These are phyloP conservation scores for Erebia epiphron DNA, from an alignment of 2,888 invertebrate genomes.

Conservation along the genomic window DNA sequence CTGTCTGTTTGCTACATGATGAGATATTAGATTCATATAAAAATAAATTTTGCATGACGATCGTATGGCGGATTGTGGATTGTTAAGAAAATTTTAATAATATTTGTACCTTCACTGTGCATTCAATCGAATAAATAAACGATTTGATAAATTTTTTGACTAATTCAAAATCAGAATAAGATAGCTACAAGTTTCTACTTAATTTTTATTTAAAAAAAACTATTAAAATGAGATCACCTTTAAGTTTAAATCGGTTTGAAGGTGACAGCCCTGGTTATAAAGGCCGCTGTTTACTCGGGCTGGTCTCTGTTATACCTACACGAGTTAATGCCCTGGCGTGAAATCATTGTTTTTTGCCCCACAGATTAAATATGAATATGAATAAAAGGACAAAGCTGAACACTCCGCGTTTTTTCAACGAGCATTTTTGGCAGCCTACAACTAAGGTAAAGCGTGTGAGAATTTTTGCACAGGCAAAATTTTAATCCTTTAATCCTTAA, in stretches of 20 bases:
- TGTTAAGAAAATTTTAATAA: too few relatives aligned
- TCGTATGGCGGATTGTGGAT: too few relatives aligned
- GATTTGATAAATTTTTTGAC: too few relatives aligned
- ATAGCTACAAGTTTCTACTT: too few relatives aligned
- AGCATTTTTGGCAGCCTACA: constrained; percentile 21
- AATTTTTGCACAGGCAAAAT: constrained; percentile 26
- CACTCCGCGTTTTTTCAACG: constrained; percentile 33
- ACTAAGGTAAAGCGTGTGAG: constrained; percentile 4
- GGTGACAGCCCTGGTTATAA: constrained; percentile 46
- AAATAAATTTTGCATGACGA: too few relatives aligned
- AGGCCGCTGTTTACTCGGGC: constrained; percentile 76
- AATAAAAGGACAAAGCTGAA: constrained; percentile 61
- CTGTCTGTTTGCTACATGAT: too few relatives aligned
- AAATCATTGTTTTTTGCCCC: constrained; percentile 78
- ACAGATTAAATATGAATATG: constrained; percentile 81
- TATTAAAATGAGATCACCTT: too few relatives aligned
- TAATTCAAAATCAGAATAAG: too few relatives aligned
- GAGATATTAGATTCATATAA: too few relatives aligned
- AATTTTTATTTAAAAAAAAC: too few relatives aligned
- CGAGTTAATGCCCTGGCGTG: constrained; percentile 81
- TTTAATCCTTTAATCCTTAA: constrained; percentile 5
- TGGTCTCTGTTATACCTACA: constrained; percentile 79
- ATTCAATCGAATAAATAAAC: too few relatives aligned
- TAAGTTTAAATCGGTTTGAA: background rate
- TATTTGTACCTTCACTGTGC: too few relatives aligned